Conservation (phyloP, 2,113 vertebrate species). For the Taurulus bubalis region DNA sequence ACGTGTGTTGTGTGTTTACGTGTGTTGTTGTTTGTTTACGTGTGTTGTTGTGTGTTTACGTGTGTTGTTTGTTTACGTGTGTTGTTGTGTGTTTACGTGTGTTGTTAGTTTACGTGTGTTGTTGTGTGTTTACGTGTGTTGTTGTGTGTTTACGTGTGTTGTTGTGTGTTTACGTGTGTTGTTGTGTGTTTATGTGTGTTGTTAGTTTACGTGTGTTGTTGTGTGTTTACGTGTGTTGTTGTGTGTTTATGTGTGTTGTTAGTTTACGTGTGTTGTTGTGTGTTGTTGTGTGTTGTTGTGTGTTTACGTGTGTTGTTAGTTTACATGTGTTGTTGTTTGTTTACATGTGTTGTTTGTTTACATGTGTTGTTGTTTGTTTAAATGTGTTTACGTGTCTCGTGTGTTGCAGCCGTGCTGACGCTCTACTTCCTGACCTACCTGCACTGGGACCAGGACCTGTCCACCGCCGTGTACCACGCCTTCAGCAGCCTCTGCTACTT, state of each 20-base stretch:
- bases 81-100: neutral
- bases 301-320: too few relatives aligned
- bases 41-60: too few relatives aligned
- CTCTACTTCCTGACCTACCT: constrained; percentile 95
- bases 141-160: too few relatives aligned
- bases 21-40: too few relatives aligned
- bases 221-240: neutral
- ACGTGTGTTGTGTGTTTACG: too few relatives aligned
- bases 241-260: neutral
- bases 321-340: too few relatives aligned
- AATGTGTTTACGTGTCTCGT: neutral
- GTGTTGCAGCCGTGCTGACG: constrained; percentile 89
- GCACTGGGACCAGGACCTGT: constrained; percentile 91
- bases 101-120: neutral
- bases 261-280: neutral
- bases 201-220: too few relatives aligned
- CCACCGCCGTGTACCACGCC: constrained; percentile 95
- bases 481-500: constrained; percentile 96
- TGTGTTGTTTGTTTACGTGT: neutral
- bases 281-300: neutral
- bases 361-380: too few relatives aligned
- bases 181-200: too few relatives aligned
- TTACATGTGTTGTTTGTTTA: neutral
- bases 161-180: too few relatives aligned
- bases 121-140: too few relatives aligned